These are phyloP conservation scores for Listronotus bonariensis DNA, from an alignment of 1,140 invertebrate species.

Conservation along the genomic window DNA sequence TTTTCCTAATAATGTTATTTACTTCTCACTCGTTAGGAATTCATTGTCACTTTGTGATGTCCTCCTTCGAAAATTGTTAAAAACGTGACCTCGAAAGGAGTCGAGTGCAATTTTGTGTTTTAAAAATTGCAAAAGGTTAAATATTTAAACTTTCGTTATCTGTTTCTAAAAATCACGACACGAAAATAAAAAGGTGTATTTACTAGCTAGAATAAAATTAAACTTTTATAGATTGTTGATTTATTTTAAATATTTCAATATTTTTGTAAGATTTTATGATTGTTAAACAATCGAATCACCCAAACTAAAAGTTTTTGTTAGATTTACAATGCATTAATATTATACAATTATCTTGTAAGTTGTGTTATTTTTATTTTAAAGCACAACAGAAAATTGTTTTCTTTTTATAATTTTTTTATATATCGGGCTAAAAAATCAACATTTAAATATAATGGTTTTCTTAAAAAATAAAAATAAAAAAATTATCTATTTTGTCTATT, in stretches of 20 bases:
- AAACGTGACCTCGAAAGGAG: neutral
- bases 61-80: too few species aligned
- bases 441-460: neutral
- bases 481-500: too few species aligned
- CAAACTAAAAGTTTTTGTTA: constrained; percentile 13
- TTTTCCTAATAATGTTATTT: neutral
- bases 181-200: constrained; percentile 1
- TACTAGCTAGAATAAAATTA: constrained; percentile 4
- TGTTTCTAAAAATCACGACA: neutral
- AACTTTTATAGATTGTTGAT: constrained; percentile 30
- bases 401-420: constrained; percentile 27
- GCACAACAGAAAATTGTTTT: constrained; percentile 32
- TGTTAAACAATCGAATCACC: constrained; percentile 36
- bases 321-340: constrained; percentile 15
- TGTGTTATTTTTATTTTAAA: constrained; percentile 22
- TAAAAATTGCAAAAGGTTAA: constrained; percentile 6
- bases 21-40: constrained; percentile 29
- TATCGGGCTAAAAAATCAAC: constrained; percentile 1
- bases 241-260: constrained; percentile 29
- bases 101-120: constrained; percentile 9
- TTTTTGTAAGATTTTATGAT: constrained; percentile 23
- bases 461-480: too few species aligned
- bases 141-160: neutral
- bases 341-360: constrained; percentile 4
- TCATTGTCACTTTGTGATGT: neutral